Base-by-base conservation (phyloP, 2,797 vertebrate genomes). In the Dermochelys coriacea region DNA sequence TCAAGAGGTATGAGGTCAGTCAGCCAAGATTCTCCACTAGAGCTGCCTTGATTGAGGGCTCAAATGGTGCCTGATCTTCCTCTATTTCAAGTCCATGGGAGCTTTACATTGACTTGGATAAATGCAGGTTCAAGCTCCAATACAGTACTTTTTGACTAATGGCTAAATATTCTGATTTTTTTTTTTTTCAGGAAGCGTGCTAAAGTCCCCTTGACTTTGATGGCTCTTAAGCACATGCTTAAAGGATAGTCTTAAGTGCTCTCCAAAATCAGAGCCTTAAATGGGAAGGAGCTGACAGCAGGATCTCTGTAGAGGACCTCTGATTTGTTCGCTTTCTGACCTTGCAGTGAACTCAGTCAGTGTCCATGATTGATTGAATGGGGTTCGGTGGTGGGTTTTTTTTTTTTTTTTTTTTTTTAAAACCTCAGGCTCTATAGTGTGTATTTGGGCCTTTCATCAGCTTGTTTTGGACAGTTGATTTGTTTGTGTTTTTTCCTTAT, bases 391-490 rank as follows among this genome's bases (percentile, higher is more conserved):
- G n/a, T n/a, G n/a, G n/a, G n/a, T n/a, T n/a, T n/a, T n/a, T n/a
- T n/a, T 41, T 41, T 41, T 41, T 41, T 37, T 37, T 37, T 41
- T 31, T 68, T 68, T 68, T 68, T 68, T 64, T 15, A 14, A 61
- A 71, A 23, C 15, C 4, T 27, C 1, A 21, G 54, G 45, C 34
- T 83, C 59, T 45, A 79, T 68, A 49, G 79, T 14, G 85, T 84
- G 80, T 75, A 54, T 25, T 25, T 18, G 34, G 21, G 27, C 37
- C 1, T 0, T 84, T 85, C 86, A 0, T 18, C 41, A 80, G 34
- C 27, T 1, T 0, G 78, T 19, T 68, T 79, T 27, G 81, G 86
- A 75, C 47, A 18, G 71, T 90, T 93, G 93, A 89, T 95, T 85
- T 89, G 86, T 61, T 27, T 77, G 0, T 34, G 25, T 87, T 90